A percentile compares a stretch with the other conserved stretches of the same genome.
These are phyloP conservation scores for Rhagophthalmus giganteus DNA, from an alignment of 2,888 invertebrate species.

Conservation along the genomic window DNA sequence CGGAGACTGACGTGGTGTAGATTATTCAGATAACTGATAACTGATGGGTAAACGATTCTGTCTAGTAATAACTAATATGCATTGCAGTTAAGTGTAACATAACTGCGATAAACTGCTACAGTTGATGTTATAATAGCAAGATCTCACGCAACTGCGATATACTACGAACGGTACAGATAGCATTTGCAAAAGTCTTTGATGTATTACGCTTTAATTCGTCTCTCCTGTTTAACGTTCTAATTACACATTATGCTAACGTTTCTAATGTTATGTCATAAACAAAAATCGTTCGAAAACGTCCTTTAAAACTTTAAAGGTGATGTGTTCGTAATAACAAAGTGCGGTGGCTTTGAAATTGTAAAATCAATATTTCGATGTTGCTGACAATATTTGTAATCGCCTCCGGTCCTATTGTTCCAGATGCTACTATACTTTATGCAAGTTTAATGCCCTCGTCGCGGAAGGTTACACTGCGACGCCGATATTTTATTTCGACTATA, in stretches of 20 bases:
- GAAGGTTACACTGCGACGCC: neutral
- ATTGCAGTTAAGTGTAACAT: constrained; percentile 48
- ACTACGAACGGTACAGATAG: constrained; percentile 25
- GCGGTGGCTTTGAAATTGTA: constrained; percentile 25
- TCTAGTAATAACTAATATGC: constrained; percentile 51
- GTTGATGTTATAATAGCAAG: constrained; percentile 48
- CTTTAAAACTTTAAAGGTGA: neutral
- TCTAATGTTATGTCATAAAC: too few species aligned
- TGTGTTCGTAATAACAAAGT: neutral
- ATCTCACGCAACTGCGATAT: constrained; percentile 45
- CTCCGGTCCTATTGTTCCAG: constrained; percentile 34
- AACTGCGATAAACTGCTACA: constrained; percentile 45
- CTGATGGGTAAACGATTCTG: constrained; percentile 48
- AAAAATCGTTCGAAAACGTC: too few species aligned
- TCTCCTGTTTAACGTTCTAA: constrained; percentile 7
- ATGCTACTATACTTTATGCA: constrained; percentile 31
- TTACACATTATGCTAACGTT: neutral
- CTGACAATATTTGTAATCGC: constrained; percentile 34
- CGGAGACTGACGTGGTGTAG: constrained; percentile 32
- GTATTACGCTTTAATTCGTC: constrained; percentile 16
- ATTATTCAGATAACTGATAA: constrained; percentile 35
- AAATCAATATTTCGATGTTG: constrained; percentile 36
- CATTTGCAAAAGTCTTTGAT: constrained; percentile 28
- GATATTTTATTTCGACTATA: neutral
- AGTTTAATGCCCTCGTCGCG: constrained; percentile 3